Conservation (phyloP, 2,888 invertebrate genomes). For the Micoletzkya japonica region DNA sequence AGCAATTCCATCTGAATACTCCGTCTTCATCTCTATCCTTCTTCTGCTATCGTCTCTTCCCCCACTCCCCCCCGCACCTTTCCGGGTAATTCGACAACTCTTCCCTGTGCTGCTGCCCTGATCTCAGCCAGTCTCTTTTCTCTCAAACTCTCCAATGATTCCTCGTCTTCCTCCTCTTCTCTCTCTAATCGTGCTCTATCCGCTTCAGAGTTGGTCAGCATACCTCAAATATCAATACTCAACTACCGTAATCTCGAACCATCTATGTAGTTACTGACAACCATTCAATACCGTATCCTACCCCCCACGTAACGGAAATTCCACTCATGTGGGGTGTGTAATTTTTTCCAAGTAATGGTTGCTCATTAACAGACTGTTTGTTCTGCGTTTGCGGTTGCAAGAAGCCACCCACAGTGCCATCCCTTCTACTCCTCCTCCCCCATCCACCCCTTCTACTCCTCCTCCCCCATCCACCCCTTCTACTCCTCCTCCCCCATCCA, state of each 20-base stretch:
- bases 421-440: too few species aligned
- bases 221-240: constrained; percentile 12
- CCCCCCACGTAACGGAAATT: too few species aligned
- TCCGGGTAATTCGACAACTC: constrained; percentile 49
- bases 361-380: too few species aligned
- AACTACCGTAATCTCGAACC: neutral
- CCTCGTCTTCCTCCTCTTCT: constrained; percentile 39
- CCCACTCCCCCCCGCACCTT: constrained; percentile 35
- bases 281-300: too few species aligned
- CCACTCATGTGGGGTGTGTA: too few species aligned
- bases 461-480: too few species aligned
- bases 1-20: constrained; percentile 6
- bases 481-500: too few species aligned
- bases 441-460: too few species aligned
- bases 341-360: too few species aligned
- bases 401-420: too few species aligned
- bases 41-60: neutral
- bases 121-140: constrained; percentile 46
- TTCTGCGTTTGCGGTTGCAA: too few species aligned
- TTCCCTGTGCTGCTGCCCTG: constrained; percentile 38
- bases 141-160: constrained; percentile 47
- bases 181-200: constrained; percentile 32
- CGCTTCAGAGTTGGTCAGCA: constrained; percentile 20
- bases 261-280: neutral
- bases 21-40: neutral